Conservation (phyloP, 2,888 invertebrate species). For the Dynastes maya region DNA sequence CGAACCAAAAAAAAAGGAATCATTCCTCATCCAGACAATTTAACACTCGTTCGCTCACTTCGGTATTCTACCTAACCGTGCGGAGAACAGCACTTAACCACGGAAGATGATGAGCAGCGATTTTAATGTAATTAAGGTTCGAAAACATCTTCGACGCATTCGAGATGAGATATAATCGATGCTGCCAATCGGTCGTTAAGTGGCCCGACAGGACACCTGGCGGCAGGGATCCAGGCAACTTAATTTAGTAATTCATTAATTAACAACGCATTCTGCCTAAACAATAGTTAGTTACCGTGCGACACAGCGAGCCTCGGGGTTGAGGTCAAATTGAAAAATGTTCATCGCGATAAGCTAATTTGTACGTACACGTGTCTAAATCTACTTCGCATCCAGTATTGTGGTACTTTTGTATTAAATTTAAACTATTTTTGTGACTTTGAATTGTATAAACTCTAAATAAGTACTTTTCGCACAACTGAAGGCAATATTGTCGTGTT, state of each 20-base stretch:
- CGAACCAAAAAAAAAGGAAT: conserved; percentile 21
- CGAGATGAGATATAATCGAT: conserved; percentile 55
- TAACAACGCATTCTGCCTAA: conserved; percentile 56
- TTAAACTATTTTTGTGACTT: no score
- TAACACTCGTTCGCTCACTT: conserved; percentile 34
- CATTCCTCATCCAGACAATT: conserved; percentile 43
- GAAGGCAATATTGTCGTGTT: no score
- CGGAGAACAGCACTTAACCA: conserved; percentile 32
- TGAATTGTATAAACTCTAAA: no score
- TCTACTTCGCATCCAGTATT: neutral
- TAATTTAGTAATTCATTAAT: conserved; percentile 58
- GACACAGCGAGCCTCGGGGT: conserved; percentile 46
- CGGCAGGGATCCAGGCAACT: conserved; percentile 52
- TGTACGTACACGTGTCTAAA: neutral
- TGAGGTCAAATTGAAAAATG: conserved; percentile 52
- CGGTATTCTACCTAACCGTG: conserved; percentile 32
- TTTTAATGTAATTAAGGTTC: conserved; percentile 52
- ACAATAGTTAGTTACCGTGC: conserved; percentile 58
- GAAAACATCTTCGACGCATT: conserved; percentile 50
- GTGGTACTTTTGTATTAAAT: neutral
- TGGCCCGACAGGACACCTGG: conserved; percentile 57
- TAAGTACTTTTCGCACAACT: no score
- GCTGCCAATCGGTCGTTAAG: conserved; percentile 58
- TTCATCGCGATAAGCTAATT: conserved; percentile 42
- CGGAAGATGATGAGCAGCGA: conserved; percentile 48